Percentiles rank a stretch among this genome's conserved stretches.
These are phyloP conservation scores for Pipistrellus nathusii DNA, from an alignment of 2,797 vertebrate species.

Conservation along the genomic window DNA sequence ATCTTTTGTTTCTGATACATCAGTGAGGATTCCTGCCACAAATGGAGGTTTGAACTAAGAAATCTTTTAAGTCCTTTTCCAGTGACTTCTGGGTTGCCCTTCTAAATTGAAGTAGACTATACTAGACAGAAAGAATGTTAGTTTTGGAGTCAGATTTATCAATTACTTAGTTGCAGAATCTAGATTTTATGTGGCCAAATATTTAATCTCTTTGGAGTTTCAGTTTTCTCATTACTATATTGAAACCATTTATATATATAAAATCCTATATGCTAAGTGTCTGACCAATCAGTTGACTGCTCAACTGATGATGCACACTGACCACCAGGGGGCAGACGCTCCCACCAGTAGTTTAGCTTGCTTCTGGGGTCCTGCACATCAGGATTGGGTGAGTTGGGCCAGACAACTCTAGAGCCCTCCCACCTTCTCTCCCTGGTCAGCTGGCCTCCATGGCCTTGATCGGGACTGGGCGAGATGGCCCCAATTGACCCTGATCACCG, in stretches of 20 bases:
- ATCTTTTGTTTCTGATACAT: not conserved
- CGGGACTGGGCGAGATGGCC: too few species aligned
- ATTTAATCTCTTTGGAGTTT: conserved; percentile 18
- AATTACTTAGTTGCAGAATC: not conserved
- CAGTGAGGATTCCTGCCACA: not conserved
- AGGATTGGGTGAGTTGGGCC: too few species aligned
- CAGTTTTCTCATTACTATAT: not conserved
- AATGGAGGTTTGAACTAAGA: conserved; percentile 6
- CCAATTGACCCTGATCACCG: too few species aligned
- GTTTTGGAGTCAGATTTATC: conserved; percentile 31
- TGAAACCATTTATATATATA: not conserved
- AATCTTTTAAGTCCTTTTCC: not conserved
- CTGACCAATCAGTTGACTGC: too few species aligned
- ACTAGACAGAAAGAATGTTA: not conserved
- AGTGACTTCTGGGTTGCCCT: not conserved
- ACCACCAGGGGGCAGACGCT: too few species aligned
- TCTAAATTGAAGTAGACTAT: conserved; percentile 10
- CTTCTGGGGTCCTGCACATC: too few species aligned
- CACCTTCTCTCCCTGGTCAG: too few species aligned
- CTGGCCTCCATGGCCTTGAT: too few species aligned
- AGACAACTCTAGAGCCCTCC: too few species aligned
- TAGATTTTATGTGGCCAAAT: not conserved
- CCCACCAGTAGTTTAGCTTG: too few species aligned
- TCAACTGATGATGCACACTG: too few species aligned
- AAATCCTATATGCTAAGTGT: too few species aligned